Evolutionary conservation across 2,113 vertebrate species (phyloP).

Genomic region (Corydoras sp.): DNA sequence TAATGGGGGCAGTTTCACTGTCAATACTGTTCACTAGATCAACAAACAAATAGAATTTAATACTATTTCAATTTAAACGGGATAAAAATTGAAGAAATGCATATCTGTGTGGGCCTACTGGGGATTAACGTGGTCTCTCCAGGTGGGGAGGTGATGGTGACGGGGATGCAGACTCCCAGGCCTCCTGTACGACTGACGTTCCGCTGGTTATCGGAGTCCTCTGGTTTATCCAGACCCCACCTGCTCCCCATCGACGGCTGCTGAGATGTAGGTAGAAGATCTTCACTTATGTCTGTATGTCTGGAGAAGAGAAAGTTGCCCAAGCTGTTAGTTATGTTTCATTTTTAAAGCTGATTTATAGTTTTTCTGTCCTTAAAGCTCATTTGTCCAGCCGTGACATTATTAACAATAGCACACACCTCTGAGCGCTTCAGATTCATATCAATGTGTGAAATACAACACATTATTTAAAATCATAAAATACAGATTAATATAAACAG

Average conservation of each 20-base stretch:
- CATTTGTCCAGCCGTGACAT: too few relatives aligned
- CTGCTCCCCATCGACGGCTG: conserved; percentile 64
- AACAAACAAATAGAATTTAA: neutral
- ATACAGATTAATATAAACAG: too few relatives aligned
- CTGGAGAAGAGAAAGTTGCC: conserved; percentile 31
- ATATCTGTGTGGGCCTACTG: conserved; percentile 66
- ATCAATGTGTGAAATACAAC: too few relatives aligned
- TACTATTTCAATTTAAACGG: neutral
- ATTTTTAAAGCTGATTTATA: too few relatives aligned
- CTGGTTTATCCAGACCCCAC: conserved; percentile 71
- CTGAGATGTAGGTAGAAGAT: conserved; percentile 57
- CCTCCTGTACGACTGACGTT: conserved; percentile 75
- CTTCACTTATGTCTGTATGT: conserved; percentile 67
- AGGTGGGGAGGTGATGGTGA: conserved; percentile 73
- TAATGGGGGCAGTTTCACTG: conserved; percentile 73
- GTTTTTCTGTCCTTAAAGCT: too few relatives aligned
- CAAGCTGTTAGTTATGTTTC: too few relatives aligned
- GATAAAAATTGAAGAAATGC: neutral
- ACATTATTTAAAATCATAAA: too few relatives aligned
- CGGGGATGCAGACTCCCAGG: conserved; percentile 68
- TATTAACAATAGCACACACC: too few relatives aligned
- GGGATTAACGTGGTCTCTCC: conserved; percentile 76
- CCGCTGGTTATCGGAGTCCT: conserved; percentile 86
- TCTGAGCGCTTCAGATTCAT: too few relatives aligned
- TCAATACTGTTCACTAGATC: conserved; percentile 80